Conservation (phyloP, 2,797 vertebrate species). For the Odontamblyopus rebecca region DNA sequence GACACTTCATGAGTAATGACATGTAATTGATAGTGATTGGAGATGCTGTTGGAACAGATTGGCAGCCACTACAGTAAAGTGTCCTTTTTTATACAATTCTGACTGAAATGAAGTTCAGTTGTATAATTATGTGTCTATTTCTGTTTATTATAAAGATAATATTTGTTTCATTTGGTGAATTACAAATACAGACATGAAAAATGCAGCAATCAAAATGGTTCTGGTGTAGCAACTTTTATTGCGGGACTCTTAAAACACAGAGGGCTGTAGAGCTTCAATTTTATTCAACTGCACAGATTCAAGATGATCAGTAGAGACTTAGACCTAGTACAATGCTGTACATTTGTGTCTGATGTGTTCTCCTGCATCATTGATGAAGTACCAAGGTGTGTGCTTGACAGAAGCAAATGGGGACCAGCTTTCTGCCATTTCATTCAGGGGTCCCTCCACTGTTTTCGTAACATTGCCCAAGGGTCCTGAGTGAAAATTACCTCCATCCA, state of each 20-base stretch:
- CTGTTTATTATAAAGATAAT: too few species aligned
- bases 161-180: not conserved
- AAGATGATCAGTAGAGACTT: constrained; percentile 53
- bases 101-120: too few species aligned
- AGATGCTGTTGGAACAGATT: too few species aligned
- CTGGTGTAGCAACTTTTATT: constrained; percentile 80
- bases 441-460: constrained; percentile 45
- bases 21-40: too few species aligned
- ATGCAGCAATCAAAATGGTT: constrained; percentile 22
- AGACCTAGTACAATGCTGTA: constrained; percentile 23
- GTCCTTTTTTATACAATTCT: too few species aligned
- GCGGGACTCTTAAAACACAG: constrained; percentile 65
- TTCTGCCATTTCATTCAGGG: constrained; percentile 41
- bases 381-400: constrained; percentile 23
- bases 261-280: constrained; percentile 50
- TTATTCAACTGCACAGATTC: constrained; percentile 23
- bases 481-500: constrained; percentile 19
- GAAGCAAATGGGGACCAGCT: constrained; percentile 36
- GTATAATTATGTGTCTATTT: too few species aligned
- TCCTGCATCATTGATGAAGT: constrained; percentile 34
- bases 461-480: constrained; percentile 20
- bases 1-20: not conserved
- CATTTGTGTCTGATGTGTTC: constrained; percentile 52
- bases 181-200: not conserved
- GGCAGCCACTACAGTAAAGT: too few species aligned